Percentiles rank a stretch among this genome's conserved stretches.
phyloP scores from a whole-genome alignment of 2,888 invertebrate genomes.

The Diogma glabrata region DNA sequence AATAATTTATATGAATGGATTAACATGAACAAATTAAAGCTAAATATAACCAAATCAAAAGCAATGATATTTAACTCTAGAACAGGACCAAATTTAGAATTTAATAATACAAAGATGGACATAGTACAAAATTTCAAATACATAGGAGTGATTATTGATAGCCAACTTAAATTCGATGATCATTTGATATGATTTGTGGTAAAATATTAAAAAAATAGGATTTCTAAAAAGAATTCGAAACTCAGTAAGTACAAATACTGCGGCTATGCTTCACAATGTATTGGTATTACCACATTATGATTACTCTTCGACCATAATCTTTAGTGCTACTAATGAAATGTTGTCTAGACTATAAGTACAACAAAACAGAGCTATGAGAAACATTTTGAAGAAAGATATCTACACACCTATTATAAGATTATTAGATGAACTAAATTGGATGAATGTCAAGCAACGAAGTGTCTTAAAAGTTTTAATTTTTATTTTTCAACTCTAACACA shows the following conservation, averaged over 20 bases:
- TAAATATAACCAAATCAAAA: too few species aligned
- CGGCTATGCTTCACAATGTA: not conserved
- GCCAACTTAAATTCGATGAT: not conserved
- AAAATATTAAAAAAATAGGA: not conserved
- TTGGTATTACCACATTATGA: not conserved
- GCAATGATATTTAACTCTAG: too few species aligned
- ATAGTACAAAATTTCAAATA: too few species aligned
- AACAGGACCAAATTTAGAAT: too few species aligned
- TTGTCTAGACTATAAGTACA: not conserved
- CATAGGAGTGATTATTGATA: not conserved
- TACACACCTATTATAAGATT: too few species aligned
- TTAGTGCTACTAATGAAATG: not conserved
- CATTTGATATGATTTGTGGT: not conserved
- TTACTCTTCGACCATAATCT: not conserved
- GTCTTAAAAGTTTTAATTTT: not conserved
- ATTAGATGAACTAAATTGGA: not conserved
- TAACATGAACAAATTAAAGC: too few species aligned
- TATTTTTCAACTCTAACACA: not conserved
- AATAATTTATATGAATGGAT: too few species aligned
- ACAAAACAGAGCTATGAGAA: not conserved
- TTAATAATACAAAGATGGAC: too few species aligned
- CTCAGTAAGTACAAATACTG: not conserved
- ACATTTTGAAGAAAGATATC: too few species aligned
- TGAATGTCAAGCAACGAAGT: not conserved
- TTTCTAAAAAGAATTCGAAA: not conserved